Evolutionary conservation across 2,113 vertebrate species (phyloP).

Genomic region (Oplegnathus fasciatus): DNA sequence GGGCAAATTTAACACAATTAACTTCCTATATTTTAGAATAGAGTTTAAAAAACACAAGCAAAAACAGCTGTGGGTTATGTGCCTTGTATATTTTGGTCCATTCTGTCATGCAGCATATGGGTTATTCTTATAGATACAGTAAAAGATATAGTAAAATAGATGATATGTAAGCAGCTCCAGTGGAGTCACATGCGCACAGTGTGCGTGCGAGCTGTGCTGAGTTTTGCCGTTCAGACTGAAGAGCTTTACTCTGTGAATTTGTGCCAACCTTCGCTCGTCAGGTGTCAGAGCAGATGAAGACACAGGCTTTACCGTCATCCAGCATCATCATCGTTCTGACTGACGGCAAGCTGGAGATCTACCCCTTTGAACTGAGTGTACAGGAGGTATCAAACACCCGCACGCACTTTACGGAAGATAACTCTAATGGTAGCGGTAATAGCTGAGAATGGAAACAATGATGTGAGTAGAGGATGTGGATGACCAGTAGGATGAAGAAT

Average conservation of each 20-base stretch:
- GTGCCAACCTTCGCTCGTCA: slow-evolving; percentile 58
- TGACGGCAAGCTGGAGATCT: slow-evolving; percentile 92
- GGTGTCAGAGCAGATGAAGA: slow-evolving; percentile 91
- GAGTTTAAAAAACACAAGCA: not conserved
- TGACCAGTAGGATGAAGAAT: too few relatives aligned
- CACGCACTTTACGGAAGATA: not conserved
- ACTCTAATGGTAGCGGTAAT: too few relatives aligned
- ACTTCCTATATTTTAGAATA: not conserved
- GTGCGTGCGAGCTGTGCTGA: not conserved
- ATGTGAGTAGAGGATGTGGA: too few relatives aligned
- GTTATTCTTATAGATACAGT: not conserved
- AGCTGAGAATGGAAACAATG: too few relatives aligned
- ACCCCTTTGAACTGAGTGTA: slow-evolving; percentile 87
- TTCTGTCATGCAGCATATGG: not conserved
- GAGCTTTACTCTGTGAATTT: not conserved
- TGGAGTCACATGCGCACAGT: not conserved
- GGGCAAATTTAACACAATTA: not conserved
- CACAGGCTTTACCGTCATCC: slow-evolving; percentile 85
- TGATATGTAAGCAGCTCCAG: not conserved
- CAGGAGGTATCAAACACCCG: slow-evolving; percentile 84
- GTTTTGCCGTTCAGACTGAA: not conserved
- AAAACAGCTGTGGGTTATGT: not conserved
- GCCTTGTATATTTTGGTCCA: not conserved
- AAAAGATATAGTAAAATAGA: not conserved
- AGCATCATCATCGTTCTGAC: slow-evolving; percentile 95